These are phyloP conservation scores for Crax fasciolata DNA, from an alignment of 2,797 vertebrate genomes.

Conservation along the genomic window DNA sequence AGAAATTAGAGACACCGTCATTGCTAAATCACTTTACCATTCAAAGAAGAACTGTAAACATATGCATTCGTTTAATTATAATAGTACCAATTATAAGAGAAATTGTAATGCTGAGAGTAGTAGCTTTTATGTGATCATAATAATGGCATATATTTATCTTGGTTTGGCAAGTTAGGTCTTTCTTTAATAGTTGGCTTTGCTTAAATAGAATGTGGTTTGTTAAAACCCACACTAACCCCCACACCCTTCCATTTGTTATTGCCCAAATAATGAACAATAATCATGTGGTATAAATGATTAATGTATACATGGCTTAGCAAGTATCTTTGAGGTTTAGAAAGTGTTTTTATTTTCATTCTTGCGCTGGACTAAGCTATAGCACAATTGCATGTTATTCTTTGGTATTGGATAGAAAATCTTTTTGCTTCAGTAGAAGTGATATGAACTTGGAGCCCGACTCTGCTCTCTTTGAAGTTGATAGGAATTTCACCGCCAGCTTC, in stretches of 20 bases:
- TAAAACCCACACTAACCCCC: conserved; percentile 87
- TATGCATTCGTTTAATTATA: conserved; percentile 90
- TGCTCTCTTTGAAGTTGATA: conserved; percentile 29
- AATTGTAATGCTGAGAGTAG: conserved; percentile 83
- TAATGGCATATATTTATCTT: conserved; percentile 93
- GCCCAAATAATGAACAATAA: conserved; percentile 87
- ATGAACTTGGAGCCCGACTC: neutral
- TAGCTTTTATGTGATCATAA: conserved; percentile 90
- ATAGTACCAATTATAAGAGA: conserved; percentile 89
- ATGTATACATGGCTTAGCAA: conserved; percentile 85
- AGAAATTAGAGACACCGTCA: conserved; percentile 90
- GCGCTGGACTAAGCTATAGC: conserved; percentile 59
- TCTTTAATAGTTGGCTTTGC: conserved; percentile 90
- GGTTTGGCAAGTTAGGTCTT: conserved; percentile 89
- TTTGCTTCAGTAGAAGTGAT: conserved; percentile 20
- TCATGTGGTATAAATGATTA: conserved; percentile 88
- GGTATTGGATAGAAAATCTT: conserved; percentile 36
- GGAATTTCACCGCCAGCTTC: conserved; percentile 49
- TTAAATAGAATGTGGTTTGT: conserved; percentile 89
- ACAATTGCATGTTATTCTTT: conserved; percentile 71
- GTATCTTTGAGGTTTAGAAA: conserved; percentile 86
- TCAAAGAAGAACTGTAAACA: conserved; percentile 90
- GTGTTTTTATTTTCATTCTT: conserved; percentile 84
- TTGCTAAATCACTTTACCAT: conserved; percentile 86
- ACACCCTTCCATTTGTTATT: conserved; percentile 87